Percentiles rank a stretch among this genome's conserved stretches.
These are phyloP conservation scores for Clarias macrocephalus DNA, from an alignment of 2,113 vertebrate species.

Conservation along the genomic window DNA sequence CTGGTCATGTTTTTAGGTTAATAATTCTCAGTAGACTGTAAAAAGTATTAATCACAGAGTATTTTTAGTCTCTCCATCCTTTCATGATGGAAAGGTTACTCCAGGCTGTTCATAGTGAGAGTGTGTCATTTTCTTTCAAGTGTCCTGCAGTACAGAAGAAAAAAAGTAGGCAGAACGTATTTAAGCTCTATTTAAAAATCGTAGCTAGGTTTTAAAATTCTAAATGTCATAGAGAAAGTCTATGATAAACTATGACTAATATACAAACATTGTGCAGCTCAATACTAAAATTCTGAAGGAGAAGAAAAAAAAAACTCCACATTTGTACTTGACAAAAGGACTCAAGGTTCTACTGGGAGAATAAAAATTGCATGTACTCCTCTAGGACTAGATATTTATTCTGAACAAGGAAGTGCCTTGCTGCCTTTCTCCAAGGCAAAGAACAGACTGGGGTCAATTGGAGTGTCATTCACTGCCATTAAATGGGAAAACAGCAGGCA, in stretches of 20 bases:
- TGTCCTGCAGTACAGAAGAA: neutral
- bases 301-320: neutral
- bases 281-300: neutral
- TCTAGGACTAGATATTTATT: conserved; percentile 65
- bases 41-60: conserved; percentile 65
- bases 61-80: conserved; percentile 59
- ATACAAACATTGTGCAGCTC: neutral
- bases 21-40: conserved; percentile 59
- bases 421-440: conserved; percentile 60
- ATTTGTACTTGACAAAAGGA: neutral
- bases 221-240: neutral
- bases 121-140: neutral
- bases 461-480: conserved; percentile 61
- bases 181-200: neutral
- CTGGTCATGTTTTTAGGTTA: conserved; percentile 52
- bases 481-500: conserved; percentile 62
- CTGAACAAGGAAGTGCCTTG: conserved; percentile 50
- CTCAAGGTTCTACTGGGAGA: conserved; percentile 51
- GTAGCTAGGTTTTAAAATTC: neutral
- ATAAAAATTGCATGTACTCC: conserved; percentile 60
- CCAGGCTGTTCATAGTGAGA: conserved; percentile 18
- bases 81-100: conserved; percentile 45
- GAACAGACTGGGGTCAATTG: conserved; percentile 51
- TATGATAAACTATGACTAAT: neutral
- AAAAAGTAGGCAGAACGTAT: neutral